Evolutionary conservation across 2,888 invertebrate genomes (phyloP), one percentile per base, ranked within the genome.

Genomic region (Lycia hirtaria): DNA sequence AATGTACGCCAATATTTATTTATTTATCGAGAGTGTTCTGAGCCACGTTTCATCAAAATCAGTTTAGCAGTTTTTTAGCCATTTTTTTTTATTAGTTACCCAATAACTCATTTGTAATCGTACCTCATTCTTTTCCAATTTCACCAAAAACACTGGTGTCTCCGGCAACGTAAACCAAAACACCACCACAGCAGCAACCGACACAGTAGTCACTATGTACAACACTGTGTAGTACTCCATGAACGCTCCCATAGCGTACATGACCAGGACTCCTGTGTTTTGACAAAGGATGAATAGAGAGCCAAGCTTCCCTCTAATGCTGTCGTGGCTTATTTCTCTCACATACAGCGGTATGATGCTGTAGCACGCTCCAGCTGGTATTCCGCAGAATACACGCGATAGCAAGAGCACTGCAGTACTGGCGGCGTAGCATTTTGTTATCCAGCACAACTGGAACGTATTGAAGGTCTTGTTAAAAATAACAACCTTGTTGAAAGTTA

Each of bases 101-200:
- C 9, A 17, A n/a, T n/a, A n/a, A n/a, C n/a, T n/a, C 15, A 19
- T 19, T 6, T 9, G 9, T 5, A 28, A 17, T 15, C 75, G 74
- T 59, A 87, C 88, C 26, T 84, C 72, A 47, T 64, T 60, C 47
- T 78, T 76, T 2, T 78, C 81, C n/a, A 65, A 61, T 33, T 85
- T 85, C 1, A 87, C 70, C 40, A 87, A 65, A 53, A 71, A 86
- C 1, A 78, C 74, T 10, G 88, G 88, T 0, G 88, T 82, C 49
- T 88, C 87, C 1, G 88, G 87, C 30, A 78, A 76, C 32, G 67
- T 73, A 10, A 80, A 24, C 62, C 85, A 73, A 14, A 77, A 28
- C 0, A 75, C 19, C 1, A 75, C 20, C 1, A 75, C 57, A 1
- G 72, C 72, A 1, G 80, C 0, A 1, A 81, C 32, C 0, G 81